Percentiles rank a stretch among this genome's conserved stretches.
phyloP scores from a whole-genome alignment of 2,797 vertebrate genomes.

The Sebastes steindachneri region DNA sequence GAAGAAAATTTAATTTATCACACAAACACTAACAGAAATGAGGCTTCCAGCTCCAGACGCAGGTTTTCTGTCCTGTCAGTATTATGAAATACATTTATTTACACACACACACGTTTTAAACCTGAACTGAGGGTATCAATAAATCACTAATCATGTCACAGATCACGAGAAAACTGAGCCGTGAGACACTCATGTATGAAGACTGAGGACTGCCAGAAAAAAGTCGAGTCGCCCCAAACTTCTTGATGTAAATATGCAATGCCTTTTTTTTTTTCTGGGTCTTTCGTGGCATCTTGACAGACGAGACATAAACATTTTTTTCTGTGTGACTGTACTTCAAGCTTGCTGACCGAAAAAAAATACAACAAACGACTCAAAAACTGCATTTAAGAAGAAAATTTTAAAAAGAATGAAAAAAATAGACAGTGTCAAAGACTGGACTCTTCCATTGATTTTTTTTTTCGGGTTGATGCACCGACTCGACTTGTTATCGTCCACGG shows the following conservation, averaged over 20 bases:
- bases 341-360: slow-evolving; percentile 45
- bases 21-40: slow-evolving; percentile 32
- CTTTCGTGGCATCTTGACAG: slow-evolving; percentile 48
- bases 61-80: slow-evolving; percentile 36
- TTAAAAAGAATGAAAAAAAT: not conserved
- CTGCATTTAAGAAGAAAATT: slow-evolving; percentile 32
- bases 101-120: slow-evolving; percentile 7
- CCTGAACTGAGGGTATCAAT: slow-evolving; percentile 34
- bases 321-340: slow-evolving; percentile 58
- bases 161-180: slow-evolving; percentile 77
- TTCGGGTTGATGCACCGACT: not conserved
- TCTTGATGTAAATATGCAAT: slow-evolving; percentile 82
- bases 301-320: slow-evolving; percentile 35
- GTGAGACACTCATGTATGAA: slow-evolving; percentile 64
- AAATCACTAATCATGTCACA: slow-evolving; percentile 65
- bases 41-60: slow-evolving; percentile 54
- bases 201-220: slow-evolving; percentile 57
- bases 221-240: slow-evolving; percentile 46
- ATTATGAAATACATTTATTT: slow-evolving; percentile 31
- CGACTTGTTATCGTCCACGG: slow-evolving; percentile 2
- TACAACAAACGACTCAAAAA: slow-evolving; percentile 28
- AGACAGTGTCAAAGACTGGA: slow-evolving; percentile 34
- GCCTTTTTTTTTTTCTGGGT: slow-evolving; percentile 47
- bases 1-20: slow-evolving; percentile 31
- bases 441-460: not conserved